Conservation (phyloP, 2,113 vertebrate genomes). For the Neomonachus schauinslandi region DNA sequence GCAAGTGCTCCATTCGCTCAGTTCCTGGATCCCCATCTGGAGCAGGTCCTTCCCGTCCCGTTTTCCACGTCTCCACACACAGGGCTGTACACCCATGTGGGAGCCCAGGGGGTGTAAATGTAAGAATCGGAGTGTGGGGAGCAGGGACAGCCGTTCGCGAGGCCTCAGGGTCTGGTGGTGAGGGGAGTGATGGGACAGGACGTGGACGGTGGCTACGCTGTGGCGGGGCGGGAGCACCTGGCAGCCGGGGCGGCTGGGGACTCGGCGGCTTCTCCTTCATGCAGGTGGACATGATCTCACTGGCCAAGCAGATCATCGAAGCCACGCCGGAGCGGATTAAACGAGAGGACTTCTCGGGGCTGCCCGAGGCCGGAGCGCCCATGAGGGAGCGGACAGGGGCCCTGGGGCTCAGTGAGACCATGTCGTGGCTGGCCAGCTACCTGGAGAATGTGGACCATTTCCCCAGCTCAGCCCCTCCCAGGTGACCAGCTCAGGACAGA, state of each 20-base stretch:
- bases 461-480: constrained; percentile 84
- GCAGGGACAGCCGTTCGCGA: neutral
- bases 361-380: constrained; percentile 84
- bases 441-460: constrained; percentile 91
- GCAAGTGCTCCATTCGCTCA: neutral
- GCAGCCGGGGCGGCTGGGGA: neutral
- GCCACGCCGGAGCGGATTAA: constrained; percentile 95
- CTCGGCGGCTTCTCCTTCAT: constrained; percentile 29
- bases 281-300: constrained; percentile 94
- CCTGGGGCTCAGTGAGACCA: constrained; percentile 89
- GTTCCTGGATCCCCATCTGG: neutral
- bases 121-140: neutral
- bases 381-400: constrained; percentile 89
- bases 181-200: neutral
- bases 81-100: neutral
- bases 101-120: neutral
- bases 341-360: constrained; percentile 88
- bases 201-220: neutral
- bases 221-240: neutral
- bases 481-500: constrained; percentile 81
- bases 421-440: constrained; percentile 93
- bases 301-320: constrained; percentile 95
- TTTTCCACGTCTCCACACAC: neutral
- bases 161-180: neutral
- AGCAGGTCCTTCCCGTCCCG: neutral